A percentile compares a stretch with the other conserved stretches of the same genome.
Evolutionary conservation across 2,113 vertebrate genomes (phyloP).

Genomic region (Syngnathus scovelli): DNA sequence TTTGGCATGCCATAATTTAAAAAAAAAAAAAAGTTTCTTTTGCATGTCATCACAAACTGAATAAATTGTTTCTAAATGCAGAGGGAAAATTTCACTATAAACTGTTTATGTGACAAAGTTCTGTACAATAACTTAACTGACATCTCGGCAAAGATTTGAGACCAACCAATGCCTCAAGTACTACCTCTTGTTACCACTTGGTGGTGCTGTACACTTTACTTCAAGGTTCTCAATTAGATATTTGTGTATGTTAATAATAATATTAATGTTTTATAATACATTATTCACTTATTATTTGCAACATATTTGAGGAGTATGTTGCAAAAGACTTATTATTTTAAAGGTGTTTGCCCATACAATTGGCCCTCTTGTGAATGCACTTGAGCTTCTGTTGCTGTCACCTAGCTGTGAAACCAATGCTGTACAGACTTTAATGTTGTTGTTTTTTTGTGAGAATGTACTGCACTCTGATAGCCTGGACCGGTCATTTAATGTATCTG

Average conservation of each 20-base stretch:
- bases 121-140: not conserved
- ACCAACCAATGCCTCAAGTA: not conserved
- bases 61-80: not conserved
- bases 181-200: conserved; percentile 22
- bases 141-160: not conserved
- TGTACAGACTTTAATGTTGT: too few species aligned
- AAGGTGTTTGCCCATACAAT: too few species aligned
- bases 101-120: not conserved
- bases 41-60: not conserved
- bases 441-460: too few species aligned
- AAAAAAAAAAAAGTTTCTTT: not conserved
- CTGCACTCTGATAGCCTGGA: too few species aligned
- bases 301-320: too few species aligned
- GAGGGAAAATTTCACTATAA: not conserved
- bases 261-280: too few species aligned
- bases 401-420: too few species aligned
- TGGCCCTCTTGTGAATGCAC: too few species aligned
- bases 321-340: too few species aligned
- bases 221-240: not conserved
- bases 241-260: not conserved
- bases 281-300: too few species aligned
- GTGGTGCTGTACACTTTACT: conserved; percentile 13
- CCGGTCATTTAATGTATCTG: too few species aligned
- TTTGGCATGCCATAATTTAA: not conserved
- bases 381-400: too few species aligned